These are phyloP conservation scores for Polypedilum pembai DNA, from an alignment of 1,140 invertebrate genomes.

Conservation along the genomic window DNA sequence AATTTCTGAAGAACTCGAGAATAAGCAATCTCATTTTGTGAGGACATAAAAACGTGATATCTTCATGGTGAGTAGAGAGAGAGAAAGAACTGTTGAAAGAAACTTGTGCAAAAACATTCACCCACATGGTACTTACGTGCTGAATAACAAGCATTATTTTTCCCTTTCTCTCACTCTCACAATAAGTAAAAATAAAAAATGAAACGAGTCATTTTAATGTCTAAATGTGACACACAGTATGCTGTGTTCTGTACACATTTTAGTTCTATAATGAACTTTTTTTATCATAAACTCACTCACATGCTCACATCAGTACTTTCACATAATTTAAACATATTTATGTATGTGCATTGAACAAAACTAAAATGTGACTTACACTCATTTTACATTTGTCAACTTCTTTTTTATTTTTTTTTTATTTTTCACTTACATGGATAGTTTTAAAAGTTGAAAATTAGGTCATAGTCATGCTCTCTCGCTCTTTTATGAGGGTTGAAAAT, in stretches of 20 bases:
- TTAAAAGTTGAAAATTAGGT: not conserved
- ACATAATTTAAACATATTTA: not conserved
- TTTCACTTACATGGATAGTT: not conserved
- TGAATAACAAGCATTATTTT: not conserved
- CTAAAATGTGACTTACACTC: slow-evolving; percentile 17
- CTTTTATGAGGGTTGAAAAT: not conserved
- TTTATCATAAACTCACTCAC: too few relatives aligned
- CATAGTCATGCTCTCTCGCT: not conserved
- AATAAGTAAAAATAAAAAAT: not conserved
- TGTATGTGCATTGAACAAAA: not conserved
- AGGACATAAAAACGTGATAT: slow-evolving; percentile 15
- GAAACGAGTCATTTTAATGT: slow-evolving; percentile 8
- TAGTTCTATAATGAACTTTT: not conserved
- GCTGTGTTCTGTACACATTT: not conserved
- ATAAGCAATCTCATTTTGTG: not conserved
- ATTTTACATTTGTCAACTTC: not conserved
- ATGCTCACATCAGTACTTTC: not conserved
- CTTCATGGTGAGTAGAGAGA: not conserved
- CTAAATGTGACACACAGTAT: slow-evolving; percentile 17
- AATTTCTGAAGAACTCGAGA: too few relatives aligned
- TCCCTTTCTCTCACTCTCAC: too few relatives aligned
- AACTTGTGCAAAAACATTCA: not conserved
- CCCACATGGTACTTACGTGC: slow-evolving; percentile 1
- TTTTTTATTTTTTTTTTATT: too few relatives aligned
- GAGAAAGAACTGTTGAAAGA: not conserved